Base-by-base conservation (phyloP, 2,797 vertebrate genomes). In the Macroramphosus scolopax region DNA sequence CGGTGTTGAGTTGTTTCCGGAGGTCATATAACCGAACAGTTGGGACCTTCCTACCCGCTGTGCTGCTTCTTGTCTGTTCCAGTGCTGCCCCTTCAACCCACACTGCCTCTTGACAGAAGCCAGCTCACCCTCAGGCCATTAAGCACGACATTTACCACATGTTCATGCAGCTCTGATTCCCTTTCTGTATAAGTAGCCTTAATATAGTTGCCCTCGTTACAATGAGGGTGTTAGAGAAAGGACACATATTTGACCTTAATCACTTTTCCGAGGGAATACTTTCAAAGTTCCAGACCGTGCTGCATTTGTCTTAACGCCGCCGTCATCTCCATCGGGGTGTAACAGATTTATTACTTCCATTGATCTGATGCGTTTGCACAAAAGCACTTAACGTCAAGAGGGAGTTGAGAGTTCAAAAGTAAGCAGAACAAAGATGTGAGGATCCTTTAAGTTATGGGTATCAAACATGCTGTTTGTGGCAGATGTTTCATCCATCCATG, bases 181-280 rank as follows among this genome's bases (percentile, higher is more conserved):
- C 49, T 42, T 50, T 53, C 60, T 61, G 58, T 71, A 77, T 76
- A 79, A 80, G 65, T 53, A 59, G 68, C 56, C 66, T 71, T 80
- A 69, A 75, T 82, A 78, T 82, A 75, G 78, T 33, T 15, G 68
- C 68, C 78, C 78, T 85, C 59, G 62, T 81, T 64, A 55, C 73
- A 78, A 55, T 68, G 58, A 59, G 68, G 49, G 36, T 60, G 60
- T 72, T 35, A 17, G 39, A 42, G 26, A 55, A 51, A 84, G 82
- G 78, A 85, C 79, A 55, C 17, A 12, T 10, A 34, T 69, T 71
- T 79, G 61, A 84, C 80, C 76, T 75, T 58, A 75, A 64, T 63
- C 25, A 4, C 50, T 59, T 66, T n/a, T n/a, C n/a, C n/a, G n/a
- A n/a, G n/a, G n/a, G n/a, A n/a, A n/a, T n/a, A n/a, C n/a, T n/a